These are phyloP conservation scores for Formica aserva DNA, from an alignment of 2,888 invertebrate species.

Conservation along the genomic window DNA sequence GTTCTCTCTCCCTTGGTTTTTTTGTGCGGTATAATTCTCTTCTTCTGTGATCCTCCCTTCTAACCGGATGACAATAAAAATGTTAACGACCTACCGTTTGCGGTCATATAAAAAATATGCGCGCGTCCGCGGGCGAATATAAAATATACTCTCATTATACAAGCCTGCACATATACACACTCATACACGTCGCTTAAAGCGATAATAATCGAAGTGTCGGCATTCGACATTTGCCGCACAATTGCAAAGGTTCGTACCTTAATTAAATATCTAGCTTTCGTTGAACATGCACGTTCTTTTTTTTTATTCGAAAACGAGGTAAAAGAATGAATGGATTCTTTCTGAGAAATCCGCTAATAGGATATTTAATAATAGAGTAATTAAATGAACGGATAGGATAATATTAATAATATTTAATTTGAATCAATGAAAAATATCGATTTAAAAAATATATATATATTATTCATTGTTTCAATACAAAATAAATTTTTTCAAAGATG, in stretches of 20 bases:
- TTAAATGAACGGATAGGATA: neutral
- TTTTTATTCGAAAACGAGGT: conserved; percentile 4
- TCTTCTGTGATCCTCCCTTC: neutral
- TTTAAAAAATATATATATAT: neutral
- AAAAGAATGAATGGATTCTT: neutral
- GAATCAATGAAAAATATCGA: neutral
- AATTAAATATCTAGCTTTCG: conserved; percentile 66
- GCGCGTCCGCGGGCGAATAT: conserved; percentile 66
- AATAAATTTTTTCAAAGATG: neutral
- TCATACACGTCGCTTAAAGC: conserved; percentile 34
- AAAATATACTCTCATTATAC: conserved; percentile 75
- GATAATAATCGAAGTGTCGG: conserved; percentile 70
- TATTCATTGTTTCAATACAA: neutral
- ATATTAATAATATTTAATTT: neutral
- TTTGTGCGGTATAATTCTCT: conserved; percentile 18
- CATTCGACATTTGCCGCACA: conserved; percentile 72
- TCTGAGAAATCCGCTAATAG: neutral
- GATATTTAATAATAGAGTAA: neutral
- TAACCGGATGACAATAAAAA: conserved; percentile 32
- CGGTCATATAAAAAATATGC: conserved; percentile 74
- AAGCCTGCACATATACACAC: conserved; percentile 60
- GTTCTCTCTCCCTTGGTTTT: neutral
- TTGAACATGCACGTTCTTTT: conserved; percentile 67
- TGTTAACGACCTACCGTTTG: conserved; percentile 35
- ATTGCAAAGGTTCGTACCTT: conserved; percentile 55